Percentiles rank a stretch among this genome's conserved stretches.
Evolutionary conservation across 2,797 vertebrate species (phyloP).

Genomic region (Neosilurus hyrtlii): DNA sequence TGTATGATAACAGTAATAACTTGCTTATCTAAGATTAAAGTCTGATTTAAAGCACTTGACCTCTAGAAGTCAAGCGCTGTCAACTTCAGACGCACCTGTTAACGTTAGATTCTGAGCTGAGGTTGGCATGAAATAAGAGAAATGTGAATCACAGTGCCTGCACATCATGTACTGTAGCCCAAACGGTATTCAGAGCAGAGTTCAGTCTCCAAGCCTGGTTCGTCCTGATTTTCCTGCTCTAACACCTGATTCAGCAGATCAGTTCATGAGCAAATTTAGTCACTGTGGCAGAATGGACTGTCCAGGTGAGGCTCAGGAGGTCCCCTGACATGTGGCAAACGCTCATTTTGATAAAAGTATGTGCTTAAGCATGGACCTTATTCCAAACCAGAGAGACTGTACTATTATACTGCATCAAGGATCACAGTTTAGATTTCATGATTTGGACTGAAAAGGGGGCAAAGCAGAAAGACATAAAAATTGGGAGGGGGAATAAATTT

Average conservation of each 20-base stretch:
- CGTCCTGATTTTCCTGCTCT: not conserved
- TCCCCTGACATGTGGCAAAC: not conserved
- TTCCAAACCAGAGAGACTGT: not conserved
- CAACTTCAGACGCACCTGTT: not conserved
- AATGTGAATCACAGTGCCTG: not conserved
- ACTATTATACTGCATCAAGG: not conserved
- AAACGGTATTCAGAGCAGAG: not conserved
- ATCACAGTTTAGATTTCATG: not conserved
- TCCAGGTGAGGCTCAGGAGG: not conserved
- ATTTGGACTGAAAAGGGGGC: no score
- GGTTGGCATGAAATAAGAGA: not conserved
- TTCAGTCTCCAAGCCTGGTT: not conserved
- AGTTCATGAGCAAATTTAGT: not conserved
- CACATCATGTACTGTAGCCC: not conserved
- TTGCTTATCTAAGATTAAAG: constrained; percentile 18
- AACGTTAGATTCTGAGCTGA: not conserved
- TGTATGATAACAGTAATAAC: not conserved
- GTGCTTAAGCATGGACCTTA: not conserved
- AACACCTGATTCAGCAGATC: not conserved
- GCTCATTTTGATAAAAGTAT: not conserved
- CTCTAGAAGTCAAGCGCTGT: not conserved
- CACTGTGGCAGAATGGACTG: not conserved
- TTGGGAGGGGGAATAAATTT: constrained; percentile 20
- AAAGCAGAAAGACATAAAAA: not conserved
- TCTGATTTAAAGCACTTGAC: constrained; percentile 16